Evolutionary conservation across 2,888 invertebrate species (phyloP).

Genomic region (Platycheirus rosarum): DNA sequence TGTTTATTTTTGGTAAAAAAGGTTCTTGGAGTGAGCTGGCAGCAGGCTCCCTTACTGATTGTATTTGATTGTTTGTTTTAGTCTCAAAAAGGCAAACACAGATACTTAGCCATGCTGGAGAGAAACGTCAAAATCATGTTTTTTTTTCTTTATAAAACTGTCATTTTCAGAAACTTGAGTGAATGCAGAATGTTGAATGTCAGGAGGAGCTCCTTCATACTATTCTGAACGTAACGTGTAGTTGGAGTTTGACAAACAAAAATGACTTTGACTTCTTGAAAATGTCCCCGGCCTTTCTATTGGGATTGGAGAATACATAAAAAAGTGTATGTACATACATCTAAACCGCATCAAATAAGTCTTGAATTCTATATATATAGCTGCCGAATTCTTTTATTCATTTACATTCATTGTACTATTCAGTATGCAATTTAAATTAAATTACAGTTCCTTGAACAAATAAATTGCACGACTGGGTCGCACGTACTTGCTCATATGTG

Average conservation of each 20-base stretch:
- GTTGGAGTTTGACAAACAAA: slow-evolving; percentile 33
- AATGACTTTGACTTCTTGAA: slow-evolving; percentile 1
- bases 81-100: slow-evolving; percentile 55
- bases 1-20: slow-evolving; percentile 61
- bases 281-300: too few species aligned
- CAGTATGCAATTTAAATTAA: too few species aligned
- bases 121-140: slow-evolving; percentile 56
- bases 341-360: too few species aligned
- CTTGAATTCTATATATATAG: too few species aligned
- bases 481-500: too few species aligned
- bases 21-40: slow-evolving; percentile 10
- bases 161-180: slow-evolving; percentile 58
- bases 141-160: slow-evolving; percentile 71
- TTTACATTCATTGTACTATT: too few species aligned
- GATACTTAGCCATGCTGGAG: background rate
- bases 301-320: too few species aligned
- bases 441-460: too few species aligned
- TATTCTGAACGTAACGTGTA: too few species aligned
- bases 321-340: too few species aligned
- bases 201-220: background rate
- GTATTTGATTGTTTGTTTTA: slow-evolving; percentile 65
- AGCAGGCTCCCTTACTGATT: slow-evolving; percentile 38
- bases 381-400: too few species aligned
- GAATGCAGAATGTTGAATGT: slow-evolving; percentile 34
- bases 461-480: too few species aligned